Percentiles rank a stretch among this genome's conserved stretches.
Evolutionary conservation across 1,140 invertebrate genomes (phyloP).

Genomic region (Macrotrachela quadricornifera): DNA sequence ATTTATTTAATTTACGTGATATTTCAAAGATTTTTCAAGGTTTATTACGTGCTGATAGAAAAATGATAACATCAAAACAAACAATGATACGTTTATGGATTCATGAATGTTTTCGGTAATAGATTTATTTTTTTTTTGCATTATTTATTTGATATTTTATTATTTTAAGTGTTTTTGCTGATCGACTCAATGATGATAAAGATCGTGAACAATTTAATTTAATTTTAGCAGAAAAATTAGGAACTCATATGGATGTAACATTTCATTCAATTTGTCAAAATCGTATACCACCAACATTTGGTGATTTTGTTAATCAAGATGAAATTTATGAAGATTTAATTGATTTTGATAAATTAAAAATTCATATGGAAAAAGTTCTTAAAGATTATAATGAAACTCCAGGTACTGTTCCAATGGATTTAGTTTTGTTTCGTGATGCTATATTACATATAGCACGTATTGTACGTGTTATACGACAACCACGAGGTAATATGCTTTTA

Average conservation of each 20-base stretch:
- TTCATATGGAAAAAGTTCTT: constrained; percentile 43
- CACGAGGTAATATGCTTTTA: constrained; percentile 54
- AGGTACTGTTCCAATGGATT: constrained; percentile 48
- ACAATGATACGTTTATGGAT: constrained; percentile 53
- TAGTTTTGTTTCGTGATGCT: constrained; percentile 59
- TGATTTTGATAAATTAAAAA: constrained; percentile 39
- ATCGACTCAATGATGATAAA: constrained; percentile 52
- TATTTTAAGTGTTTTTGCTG: constrained; percentile 53
- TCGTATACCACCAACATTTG: constrained; percentile 49
- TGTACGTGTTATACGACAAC: constrained; percentile 55
- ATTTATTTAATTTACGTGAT: constrained; percentile 61
- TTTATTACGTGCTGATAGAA: constrained; percentile 46
- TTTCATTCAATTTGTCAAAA: constrained; percentile 54
- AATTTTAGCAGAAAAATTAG: constrained; percentile 46
- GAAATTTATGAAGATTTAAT: constrained; percentile 51
- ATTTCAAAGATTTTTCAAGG: constrained; percentile 60
- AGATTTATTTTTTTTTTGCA: neutral
- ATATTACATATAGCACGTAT: constrained; percentile 58
- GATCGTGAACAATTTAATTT: constrained; percentile 51
- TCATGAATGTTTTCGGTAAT: constrained; percentile 46
- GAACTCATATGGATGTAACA: constrained; percentile 49
- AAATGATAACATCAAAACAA: constrained; percentile 46
- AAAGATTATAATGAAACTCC: constrained; percentile 55
- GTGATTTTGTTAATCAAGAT: constrained; percentile 49
- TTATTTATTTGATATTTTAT: too few relatives aligned